These are phyloP conservation scores for Isotomurus palustris DNA, from an alignment of 2,888 invertebrate species.

Conservation along the genomic window DNA sequence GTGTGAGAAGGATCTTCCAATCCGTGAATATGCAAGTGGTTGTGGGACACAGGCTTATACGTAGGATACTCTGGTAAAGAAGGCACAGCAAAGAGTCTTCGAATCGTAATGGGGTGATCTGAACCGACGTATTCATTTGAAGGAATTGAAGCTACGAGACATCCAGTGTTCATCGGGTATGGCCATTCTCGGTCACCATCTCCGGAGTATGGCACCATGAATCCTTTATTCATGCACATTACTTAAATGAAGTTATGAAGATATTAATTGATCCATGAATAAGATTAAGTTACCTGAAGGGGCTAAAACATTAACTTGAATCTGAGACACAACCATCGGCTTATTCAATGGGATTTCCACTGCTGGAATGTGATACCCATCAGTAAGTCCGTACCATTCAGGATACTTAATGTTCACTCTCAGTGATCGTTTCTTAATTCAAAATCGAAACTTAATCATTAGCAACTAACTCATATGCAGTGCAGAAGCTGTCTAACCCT, in stretches of 20 bases:
- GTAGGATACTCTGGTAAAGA: constrained; percentile 28
- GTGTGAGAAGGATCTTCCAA: constrained; percentile 10
- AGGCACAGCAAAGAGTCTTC: constrained; percentile 28
- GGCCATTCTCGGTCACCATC: constrained; percentile 17
- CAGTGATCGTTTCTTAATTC: neutral
- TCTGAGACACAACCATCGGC: constrained; percentile 29
- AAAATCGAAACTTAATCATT: too few species aligned
- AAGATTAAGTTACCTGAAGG: constrained; percentile 42
- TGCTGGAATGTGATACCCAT: constrained; percentile 41
- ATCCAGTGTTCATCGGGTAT: constrained; percentile 28
- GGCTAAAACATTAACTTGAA: constrained; percentile 30
- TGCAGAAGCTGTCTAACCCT: too few species aligned
- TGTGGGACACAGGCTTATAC: constrained; percentile 12
- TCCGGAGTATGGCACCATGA: too few species aligned
- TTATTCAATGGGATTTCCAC: constrained; percentile 41
- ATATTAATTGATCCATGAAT: too few species aligned
- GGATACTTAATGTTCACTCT: constrained; percentile 19
- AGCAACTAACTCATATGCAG: too few species aligned
- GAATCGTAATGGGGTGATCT: constrained; percentile 24
- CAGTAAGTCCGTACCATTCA: constrained; percentile 21
- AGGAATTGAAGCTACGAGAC: constrained; percentile 29
- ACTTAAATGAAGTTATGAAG: too few species aligned
- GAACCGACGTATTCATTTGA: constrained; percentile 15
- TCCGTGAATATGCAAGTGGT: constrained; percentile 18
- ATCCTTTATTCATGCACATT: neutral